phyloP scores from a whole-genome alignment of 2,113 vertebrate species.

The Miniopterus natalensis region DNA sequence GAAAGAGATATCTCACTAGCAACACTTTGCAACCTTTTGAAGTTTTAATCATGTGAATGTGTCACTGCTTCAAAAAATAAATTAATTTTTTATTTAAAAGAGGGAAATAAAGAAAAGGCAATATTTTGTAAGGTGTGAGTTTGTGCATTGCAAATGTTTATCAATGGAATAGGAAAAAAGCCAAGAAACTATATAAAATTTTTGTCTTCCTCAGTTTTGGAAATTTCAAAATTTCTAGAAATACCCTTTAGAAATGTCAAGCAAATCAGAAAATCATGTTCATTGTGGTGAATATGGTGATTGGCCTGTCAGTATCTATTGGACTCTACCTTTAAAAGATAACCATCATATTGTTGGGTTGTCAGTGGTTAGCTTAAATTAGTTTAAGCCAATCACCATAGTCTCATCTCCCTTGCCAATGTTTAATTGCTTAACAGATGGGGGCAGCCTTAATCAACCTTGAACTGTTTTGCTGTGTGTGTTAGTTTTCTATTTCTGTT shows the following conservation, averaged over 20 bases:
- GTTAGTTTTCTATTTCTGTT: constrained; percentile 8
- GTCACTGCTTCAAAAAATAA: background rate
- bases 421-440: background rate
- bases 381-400: background rate
- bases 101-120: constrained; percentile 15
- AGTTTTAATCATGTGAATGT: background rate
- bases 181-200: background rate
- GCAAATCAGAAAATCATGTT: background rate
- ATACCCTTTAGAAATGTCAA: background rate
- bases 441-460: background rate
- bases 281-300: background rate
- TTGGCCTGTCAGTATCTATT: background rate
- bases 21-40: background rate
- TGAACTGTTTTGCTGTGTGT: background rate
- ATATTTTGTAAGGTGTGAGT: background rate
- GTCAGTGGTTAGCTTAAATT: background rate
- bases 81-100: background rate
- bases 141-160: background rate
- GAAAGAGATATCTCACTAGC: background rate
- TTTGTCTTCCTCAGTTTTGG: constrained; percentile 32
- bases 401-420: background rate
- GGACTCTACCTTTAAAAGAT: background rate
- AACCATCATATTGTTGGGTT: too few species aligned
- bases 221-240: constrained; percentile 56
- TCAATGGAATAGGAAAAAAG: background rate